Base-by-base conservation (phyloP, 2,888 invertebrate species). In the Eilema sororculum region DNA sequence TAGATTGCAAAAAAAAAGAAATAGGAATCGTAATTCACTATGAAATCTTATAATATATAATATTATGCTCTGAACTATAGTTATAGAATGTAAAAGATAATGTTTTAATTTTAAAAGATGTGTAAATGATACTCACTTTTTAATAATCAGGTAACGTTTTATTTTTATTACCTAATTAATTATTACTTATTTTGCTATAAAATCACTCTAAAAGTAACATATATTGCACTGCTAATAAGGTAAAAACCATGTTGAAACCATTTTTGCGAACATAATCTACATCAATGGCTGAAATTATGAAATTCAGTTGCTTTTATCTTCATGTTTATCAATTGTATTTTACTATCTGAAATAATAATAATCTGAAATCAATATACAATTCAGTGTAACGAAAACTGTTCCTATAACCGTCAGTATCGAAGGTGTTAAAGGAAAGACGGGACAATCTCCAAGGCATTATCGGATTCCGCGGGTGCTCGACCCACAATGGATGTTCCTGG, bases 381-480 rank as follows among this genome's bases (percentile, higher is more conserved):
- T 85, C 84, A 86, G 82, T 76, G 82, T 78, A 86, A 86, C 58
- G 52, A 69, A 60, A 81, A 73, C 81, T 80, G 81, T 87, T 83
- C 84, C 86, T 86, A 87, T 85, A 86, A 84, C 86, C 84, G 80
- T 77, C 75, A 85, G 86, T 86, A 88, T 87, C 71, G 88, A 85
- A 93, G 93, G 94, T 93, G 94, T 94, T 93, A 91, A 87, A 90
- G 93, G 90, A 93, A 92, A 93, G 92, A 88, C 92, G 91, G 92
- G 91, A 94, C 93, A 94, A 95, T 94, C 94, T 93, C 93, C 73
- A 77, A 88, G 93, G 95, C 87, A 93, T 95, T 95, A 95, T 93
- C 95, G 95, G 95, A 95, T 95, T 95, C 92, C 91, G 86, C 85
- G 91, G 93, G 91, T 88, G 87, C 88, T 83, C 90, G 90, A 83